Percentiles rank a stretch among this genome's conserved stretches.
Conservation (phyloP, 2,113 vertebrate genomes). For the Megaptera novaeangliae region DNA sequence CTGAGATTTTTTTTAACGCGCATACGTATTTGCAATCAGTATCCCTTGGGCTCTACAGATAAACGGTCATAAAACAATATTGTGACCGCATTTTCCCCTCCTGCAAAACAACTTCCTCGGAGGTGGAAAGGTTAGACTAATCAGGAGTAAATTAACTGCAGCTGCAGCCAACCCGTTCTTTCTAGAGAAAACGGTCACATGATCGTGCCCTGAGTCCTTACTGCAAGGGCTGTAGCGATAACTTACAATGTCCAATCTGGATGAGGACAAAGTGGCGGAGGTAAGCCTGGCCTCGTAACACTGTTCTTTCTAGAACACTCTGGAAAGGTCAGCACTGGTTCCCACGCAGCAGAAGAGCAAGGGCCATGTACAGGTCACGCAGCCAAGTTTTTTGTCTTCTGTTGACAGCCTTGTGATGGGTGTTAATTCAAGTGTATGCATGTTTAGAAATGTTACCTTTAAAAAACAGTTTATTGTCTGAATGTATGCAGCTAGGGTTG, state of each 20-base stretch:
- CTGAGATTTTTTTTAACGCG: not conserved
- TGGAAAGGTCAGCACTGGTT: accelerated
- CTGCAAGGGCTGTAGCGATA: accelerated
- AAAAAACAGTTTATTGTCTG: conserved; percentile 76
- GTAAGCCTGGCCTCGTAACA: accelerated
- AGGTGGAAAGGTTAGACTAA: conserved; percentile 81
- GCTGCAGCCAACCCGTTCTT: conserved; percentile 65
- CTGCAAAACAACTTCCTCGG: conserved; percentile 79
- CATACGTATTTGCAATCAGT: conserved; percentile 72
- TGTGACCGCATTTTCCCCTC: conserved; percentile 71
- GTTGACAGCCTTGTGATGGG: conserved; percentile 38
- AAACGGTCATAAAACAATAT: conserved; percentile 63
- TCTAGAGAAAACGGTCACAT: conserved; percentile 68
- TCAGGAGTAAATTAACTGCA: conserved; percentile 82
- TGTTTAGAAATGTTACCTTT: conserved; percentile 70
- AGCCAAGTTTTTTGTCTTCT: not conserved
- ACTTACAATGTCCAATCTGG: not conserved
- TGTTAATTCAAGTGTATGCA: conserved; percentile 63
- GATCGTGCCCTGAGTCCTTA: not conserved
- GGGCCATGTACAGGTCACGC: accelerated
- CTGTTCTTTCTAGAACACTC: not conserved
- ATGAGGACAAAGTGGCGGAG: accelerated
- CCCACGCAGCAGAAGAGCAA: not conserved
- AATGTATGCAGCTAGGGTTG: conserved; percentile 68
- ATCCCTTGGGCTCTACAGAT: conserved; percentile 25